Base-by-base conservation (phyloP, 2,113 vertebrate genomes). In the Taxidea taxus region DNA sequence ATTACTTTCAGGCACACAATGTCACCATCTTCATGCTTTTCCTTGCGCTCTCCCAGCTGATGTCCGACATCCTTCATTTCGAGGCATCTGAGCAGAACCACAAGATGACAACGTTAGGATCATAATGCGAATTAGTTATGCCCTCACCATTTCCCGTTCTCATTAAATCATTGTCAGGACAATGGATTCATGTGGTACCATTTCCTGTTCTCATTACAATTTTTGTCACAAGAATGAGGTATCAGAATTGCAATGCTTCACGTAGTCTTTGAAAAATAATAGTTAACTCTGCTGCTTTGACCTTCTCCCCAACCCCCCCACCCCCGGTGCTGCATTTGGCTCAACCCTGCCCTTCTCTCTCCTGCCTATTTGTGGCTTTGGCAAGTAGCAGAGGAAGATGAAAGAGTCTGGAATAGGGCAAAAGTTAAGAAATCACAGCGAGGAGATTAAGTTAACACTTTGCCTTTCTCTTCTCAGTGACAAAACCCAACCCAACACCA, bases 181-280 rank as follows among this genome's bases (percentile, higher is more conserved):
- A 91, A 62, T 87, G 90, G 91, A 97, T 95, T 97, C 88, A 89
- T 95, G 72, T 14, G 95, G 97, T 90, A 13, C 81, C 75, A 70
- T 96, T 98, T 98, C 94, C 88, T 98, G 77, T 82, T 94, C 85
- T 98, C 90, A 78, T 97, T 94, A 97, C 39, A 97, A 82, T 37
- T 92, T 98, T 98, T 97, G 92, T 90, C 95, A 93, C 56, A 87
- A 96, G 96, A 97, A 97, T 97, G 97, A 98, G 97, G 92, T 91
- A 97, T 94, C 97, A 96, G 94, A 97, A 97, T 75, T 58, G 90
- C 3, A 85, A 0, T 93, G 96, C 91, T 92, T 97, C 77, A 13
- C 81, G 13, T 88, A 44, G 62, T 90, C 91, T 94, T 97, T 97
- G 97, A 98, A 97, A 98, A 98, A 98, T 97, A 93, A 58, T 77